Evolutionary conservation across 2,113 vertebrate species (phyloP).

Genomic region (Nesoenas mayeri): DNA sequence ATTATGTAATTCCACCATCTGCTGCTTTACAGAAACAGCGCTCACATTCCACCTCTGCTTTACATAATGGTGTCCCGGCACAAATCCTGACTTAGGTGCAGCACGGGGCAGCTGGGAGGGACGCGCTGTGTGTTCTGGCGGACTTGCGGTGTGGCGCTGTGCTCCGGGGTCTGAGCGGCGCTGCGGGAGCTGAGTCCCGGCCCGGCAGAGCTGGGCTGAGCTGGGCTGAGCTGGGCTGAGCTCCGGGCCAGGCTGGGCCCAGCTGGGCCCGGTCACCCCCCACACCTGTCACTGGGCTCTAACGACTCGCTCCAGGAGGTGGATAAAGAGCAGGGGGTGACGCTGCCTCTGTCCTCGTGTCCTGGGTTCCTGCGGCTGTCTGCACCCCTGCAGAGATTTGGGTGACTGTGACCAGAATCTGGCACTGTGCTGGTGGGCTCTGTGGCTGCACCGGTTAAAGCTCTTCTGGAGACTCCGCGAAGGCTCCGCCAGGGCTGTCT

Average conservation of each 20-base stretch:
- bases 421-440: accelerated
- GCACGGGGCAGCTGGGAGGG: not conserved
- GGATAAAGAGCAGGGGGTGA: not conserved
- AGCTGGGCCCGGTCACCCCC: accelerated
- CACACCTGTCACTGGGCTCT: too few relatives aligned
- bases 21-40: slow-evolving; percentile 14
- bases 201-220: too few relatives aligned
- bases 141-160: too few relatives aligned
- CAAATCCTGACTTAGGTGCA: not conserved
- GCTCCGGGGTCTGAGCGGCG: not conserved
- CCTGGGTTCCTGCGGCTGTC: not conserved
- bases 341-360: accelerated
- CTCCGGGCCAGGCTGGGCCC: not conserved
- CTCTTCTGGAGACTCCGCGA: not conserved
- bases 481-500: not conserved
- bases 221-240: too few relatives aligned
- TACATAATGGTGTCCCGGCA: not conserved
- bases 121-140: not conserved
- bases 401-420: not conserved
- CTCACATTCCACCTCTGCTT: not conserved
- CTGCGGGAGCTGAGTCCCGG: not conserved
- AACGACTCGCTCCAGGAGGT: too few relatives aligned
- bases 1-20: slow-evolving; percentile 54
- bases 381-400: too few relatives aligned
- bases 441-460: accelerated